These are phyloP conservation scores for Anabacerthia variegaticeps DNA, from an alignment of 2,797 vertebrate species.

Conservation along the genomic window DNA sequence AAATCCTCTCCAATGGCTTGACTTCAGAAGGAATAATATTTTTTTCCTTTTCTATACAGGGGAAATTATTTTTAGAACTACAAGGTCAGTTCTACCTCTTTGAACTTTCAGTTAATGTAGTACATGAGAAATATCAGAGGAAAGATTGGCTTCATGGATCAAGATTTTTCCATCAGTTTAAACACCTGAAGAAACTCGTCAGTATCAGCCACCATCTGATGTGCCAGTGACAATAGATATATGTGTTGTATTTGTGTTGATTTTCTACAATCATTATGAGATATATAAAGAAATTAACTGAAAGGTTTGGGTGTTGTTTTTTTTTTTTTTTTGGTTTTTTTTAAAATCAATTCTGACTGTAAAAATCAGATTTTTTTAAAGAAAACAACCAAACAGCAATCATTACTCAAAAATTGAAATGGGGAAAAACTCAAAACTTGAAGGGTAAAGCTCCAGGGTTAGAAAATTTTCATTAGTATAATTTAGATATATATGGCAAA, in stretches of 20 bases:
- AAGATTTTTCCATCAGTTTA: neutral
- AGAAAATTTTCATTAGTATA: neutral
- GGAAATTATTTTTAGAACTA: neutral
- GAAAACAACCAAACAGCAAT: fast-evolving
- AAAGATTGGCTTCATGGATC: neutral
- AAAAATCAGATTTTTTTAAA: neutral
- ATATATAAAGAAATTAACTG: neutral
- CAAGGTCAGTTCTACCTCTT: neutral
- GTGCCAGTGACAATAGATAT: neutral
- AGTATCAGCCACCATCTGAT: neutral
- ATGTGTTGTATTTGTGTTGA: neutral
- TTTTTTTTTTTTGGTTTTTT: neutral
- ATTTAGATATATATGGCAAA: neutral
- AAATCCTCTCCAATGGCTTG: neutral
- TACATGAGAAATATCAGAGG: neutral
- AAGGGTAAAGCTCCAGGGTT: neutral
- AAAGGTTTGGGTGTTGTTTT: too few species aligned
- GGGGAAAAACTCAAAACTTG: neutral
- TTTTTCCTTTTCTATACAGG: neutral
- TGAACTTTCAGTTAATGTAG: neutral
- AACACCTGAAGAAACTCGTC: neutral
- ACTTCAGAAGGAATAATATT: neutral
- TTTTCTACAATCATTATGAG: neutral
- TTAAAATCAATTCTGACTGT: neutral
- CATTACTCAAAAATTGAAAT: neutral